Evolutionary conservation across 1,140 invertebrate genomes (phyloP), one percentile per base, ranked within the genome.

Genomic region (Aphidius ervi): DNA sequence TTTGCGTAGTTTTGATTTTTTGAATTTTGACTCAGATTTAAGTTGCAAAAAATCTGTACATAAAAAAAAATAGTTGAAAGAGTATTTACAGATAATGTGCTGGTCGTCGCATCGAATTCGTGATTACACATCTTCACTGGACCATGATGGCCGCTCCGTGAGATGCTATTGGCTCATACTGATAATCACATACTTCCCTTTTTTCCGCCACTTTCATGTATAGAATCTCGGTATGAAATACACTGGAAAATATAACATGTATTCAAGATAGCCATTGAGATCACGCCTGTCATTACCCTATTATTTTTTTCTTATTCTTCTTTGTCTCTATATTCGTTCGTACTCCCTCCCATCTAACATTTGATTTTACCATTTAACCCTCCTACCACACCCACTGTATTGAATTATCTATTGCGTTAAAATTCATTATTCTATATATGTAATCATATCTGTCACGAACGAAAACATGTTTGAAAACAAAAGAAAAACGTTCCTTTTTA

Each of bases 51-150:
- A 16, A 16, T 16, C 16, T 16, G 16, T 16, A 16, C 16, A 16
- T 16, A 16, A 16, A 16, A 47, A 58, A 53, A 58, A 52, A 58
- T 39, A 48, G 58, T 62, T 43, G 16, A 52, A 23, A 7, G 9
- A 6, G 42, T 37, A 58, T 58, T 49, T 37, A 49, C 23, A 43
- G 48, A 47, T 40, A 42, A 49, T 58, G 47, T 43, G 37, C 52
- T 16, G 46, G 45, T 55, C 55, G 56, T 23, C 58, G 45, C 40
- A 31, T 50, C 41, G 49, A 61, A 58, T 58, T 66, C 67, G 63
- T 71, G 71, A 71, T 73, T 71, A 70, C 70, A 71, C 71, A 68
- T 71, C 71, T 71, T 68, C 65, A 65, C 68, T 70, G 71, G 71
- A 73, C 70, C 71, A 71, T 73, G 68, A 73, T 73, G 71, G 71